A percentile compares a stretch with the other conserved stretches of the same genome.
These are phyloP conservation scores for Sisor rabdophorus DNA, from an alignment of 2,113 vertebrate genomes.

Conservation along the genomic window DNA sequence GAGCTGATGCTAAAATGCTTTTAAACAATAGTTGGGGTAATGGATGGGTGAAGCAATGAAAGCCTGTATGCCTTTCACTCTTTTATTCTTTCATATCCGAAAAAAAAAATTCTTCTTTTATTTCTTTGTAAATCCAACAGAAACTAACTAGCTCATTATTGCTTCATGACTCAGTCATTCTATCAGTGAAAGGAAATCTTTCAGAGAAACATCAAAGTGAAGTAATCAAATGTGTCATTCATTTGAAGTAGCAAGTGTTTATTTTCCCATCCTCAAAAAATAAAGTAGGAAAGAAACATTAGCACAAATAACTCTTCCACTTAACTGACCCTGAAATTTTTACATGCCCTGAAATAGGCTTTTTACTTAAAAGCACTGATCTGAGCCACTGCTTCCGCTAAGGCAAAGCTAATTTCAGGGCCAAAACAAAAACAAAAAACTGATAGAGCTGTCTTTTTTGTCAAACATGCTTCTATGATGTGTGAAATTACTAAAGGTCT, in stretches of 20 bases:
- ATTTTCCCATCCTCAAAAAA: not conserved
- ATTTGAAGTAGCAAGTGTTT: not conserved
- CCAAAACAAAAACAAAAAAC: not conserved
- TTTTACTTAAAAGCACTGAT: not conserved
- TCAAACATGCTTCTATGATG: not conserved
- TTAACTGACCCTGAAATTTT: not conserved
- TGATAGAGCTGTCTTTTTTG: not conserved
- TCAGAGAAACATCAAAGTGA: not conserved
- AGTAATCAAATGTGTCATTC: not conserved
- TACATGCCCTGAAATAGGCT: not conserved
- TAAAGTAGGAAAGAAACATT: not conserved
- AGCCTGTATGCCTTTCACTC: not conserved
- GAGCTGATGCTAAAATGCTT: not conserved
- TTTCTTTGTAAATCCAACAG: not conserved
- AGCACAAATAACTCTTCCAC: not conserved
- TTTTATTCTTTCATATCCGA: constrained; percentile 6
- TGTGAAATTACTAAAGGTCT: not conserved
- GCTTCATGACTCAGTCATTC: not conserved
- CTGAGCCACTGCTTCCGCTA: not conserved
- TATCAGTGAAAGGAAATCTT: not conserved
- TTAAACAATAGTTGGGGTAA: not conserved
- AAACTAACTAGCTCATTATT: not conserved
- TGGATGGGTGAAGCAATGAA: not conserved
- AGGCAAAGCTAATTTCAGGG: not conserved
- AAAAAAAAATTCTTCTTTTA: no score